Base-by-base conservation (phyloP, 2,888 invertebrate genomes). In the Oxycera nigricornis region DNA sequence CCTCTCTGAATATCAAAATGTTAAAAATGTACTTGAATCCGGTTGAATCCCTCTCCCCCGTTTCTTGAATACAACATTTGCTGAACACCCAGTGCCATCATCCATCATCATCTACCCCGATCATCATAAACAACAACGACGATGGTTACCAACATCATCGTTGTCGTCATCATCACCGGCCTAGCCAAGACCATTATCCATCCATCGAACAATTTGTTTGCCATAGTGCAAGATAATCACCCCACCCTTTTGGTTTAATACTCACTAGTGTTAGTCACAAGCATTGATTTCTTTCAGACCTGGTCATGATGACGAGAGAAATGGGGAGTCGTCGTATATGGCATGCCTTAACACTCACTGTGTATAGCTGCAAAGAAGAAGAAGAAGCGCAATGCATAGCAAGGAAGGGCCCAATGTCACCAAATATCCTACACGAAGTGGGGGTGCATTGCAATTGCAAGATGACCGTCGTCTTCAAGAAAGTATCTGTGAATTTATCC, bases 1-100 rank as follows among this genome's bases (percentile, higher is more conserved):
- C 28, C 59, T 59, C 20, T 59, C 28, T 14, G 55, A 35, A 35
- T 39, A 26, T 31, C 17, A 35, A 62, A 62, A 62, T 62, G 62
- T 35, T 62, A 62, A 62, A 62, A 26, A 62, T 22, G 62, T 62
- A 62, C 62, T 62, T 62, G 62, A 62, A 62, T 62, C 62, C 62
- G 35, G 62, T 39, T 62, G 62, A 46, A 62, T 35, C 22, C 31
- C 39, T 62, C 35, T 39, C 31, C 62, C 2, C 62, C 2, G 17
- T n/a, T 14, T 14, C 50, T 4, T 14, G 50, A 50, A 6, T 50
- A 39, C 14, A 46, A 46, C 3, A 46, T n/a, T 9, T 22, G 17
- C 2, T 55, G 50, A 17, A 11, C 50, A 24, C 55, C 20, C 26
- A 26, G 26, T 30, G 24, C 6, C 14, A 59, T n/a, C n/a, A n/a